Percentiles rank a stretch among this genome's conserved stretches.
phyloP scores from a whole-genome alignment of 2,113 vertebrate genomes.

The Mesocricetus auratus region DNA sequence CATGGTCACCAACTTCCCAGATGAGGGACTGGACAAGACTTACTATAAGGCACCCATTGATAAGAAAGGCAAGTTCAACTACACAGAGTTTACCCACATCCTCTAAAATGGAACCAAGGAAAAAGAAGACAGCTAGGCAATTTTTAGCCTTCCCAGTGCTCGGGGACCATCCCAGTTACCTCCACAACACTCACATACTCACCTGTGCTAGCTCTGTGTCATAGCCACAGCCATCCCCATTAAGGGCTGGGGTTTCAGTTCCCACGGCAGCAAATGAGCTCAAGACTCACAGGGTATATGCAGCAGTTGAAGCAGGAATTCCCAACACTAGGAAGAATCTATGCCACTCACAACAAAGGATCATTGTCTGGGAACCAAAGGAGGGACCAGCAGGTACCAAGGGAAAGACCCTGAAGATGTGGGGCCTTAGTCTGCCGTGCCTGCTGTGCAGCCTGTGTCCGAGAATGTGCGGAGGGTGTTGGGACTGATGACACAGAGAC shows the following conservation, averaged over 20 bases:
- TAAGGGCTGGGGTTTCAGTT: not conserved
- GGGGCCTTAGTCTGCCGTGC: too few relatives aligned
- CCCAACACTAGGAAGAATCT: not conserved
- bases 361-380: not conserved
- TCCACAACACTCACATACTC: not conserved
- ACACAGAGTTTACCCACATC: not conserved
- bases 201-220: not conserved
- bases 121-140: not conserved
- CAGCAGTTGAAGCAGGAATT: not conserved
- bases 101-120: not conserved
- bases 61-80: not conserved
- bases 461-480: too few relatives aligned
- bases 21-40: too few relatives aligned
- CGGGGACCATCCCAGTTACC: not conserved
- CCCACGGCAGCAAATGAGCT: not conserved
- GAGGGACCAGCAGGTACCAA: not conserved
- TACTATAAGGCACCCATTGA: not conserved
- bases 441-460: too few relatives aligned
- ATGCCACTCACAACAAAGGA: not conserved
- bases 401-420: not conserved
- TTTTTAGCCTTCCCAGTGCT: not conserved
- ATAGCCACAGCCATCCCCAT: not conserved
- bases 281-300: not conserved
- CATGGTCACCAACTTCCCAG: not conserved
- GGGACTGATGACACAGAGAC: too few relatives aligned